Evolutionary conservation across 2,888 invertebrate species (phyloP).

Genomic region (Epinotia ramella): DNA sequence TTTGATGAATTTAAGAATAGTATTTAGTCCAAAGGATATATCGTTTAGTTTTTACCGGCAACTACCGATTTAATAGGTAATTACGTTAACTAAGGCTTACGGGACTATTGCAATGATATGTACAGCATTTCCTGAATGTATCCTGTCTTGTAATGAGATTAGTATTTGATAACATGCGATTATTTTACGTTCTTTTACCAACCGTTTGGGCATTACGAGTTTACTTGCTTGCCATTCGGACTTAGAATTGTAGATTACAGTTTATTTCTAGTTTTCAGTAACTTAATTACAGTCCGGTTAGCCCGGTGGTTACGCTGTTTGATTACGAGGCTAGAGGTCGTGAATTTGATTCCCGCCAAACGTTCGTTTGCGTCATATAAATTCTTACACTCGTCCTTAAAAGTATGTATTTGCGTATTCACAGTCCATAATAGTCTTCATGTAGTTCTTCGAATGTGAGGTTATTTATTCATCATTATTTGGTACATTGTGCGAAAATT

Average conservation of each 20-base stretch:
- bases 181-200: background rate
- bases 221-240: background rate
- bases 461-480: background rate
- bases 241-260: background rate
- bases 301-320: background rate
- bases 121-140: conserved; percentile 3
- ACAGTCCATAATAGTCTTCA: background rate
- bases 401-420: background rate
- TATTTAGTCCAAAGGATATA: conserved; percentile 6
- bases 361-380: background rate
- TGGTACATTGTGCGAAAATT: background rate
- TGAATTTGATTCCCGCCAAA: background rate
- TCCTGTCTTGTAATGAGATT: background rate
- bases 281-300: conserved; percentile 1
- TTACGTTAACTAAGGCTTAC: conserved; percentile 1
- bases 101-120: conserved; percentile 14
- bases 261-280: conserved; percentile 11
- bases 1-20: conserved; percentile 5
- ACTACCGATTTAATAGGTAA: conserved; percentile 2
- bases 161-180: conserved; percentile 6
- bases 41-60: conserved; percentile 1
- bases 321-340: background rate
- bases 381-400: background rate
- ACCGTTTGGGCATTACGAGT: conserved; percentile 7
- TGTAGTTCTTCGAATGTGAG: background rate